Evolutionary conservation across 2,113 vertebrate genomes (phyloP), one percentile per base, ranked within the genome.

Genomic region (Leptocoma aspasia): DNA sequence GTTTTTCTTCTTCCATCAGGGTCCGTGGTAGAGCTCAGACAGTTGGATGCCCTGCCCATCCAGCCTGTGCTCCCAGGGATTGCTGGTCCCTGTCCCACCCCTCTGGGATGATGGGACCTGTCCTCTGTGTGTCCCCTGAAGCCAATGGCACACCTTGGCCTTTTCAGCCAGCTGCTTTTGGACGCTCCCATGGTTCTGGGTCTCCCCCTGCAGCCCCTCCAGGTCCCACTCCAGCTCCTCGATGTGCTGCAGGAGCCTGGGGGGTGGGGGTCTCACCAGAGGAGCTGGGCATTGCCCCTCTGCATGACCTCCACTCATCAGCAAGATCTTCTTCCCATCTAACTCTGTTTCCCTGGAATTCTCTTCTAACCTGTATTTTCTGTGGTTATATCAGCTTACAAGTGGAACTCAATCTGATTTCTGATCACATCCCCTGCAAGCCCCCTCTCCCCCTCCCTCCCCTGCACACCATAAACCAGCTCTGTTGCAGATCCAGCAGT

Each of bases 201-300:
- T n/a, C 33, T 97, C 82, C 11, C 59, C 37, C 78, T 89, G 86
- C 45, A 96, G 87, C 53, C 84, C 33, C 71, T 88, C 37, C 81
- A 97, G 61, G 31, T 95, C 89, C 1, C 2, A 33, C 39, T 98
- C 96, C 95, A 98, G 87, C 61, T 97, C 90, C 45, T 49, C 4
- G 4, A 97, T 66, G 33, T 28, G 80, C 98, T 98, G 90, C 31
- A 90, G 90, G 82, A 93, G 61, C 9, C 15, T 56, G 0, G 1
- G 27, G 4, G 37, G 60, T 0, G 2, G 17, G 31, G 56, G 19
- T 85, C 54, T 78, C 82, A 87, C 39, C 42, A 42, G 61, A 35
- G 39, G 30, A 22, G 21, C 22, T 15, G 42, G 39, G 16, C 52
- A 37, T 7, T 4, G 10, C 65, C 53, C 24, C 59, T 59, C 47